These are phyloP conservation scores for Ceratosolen fusciceps DNA, from an alignment of 1,140 invertebrate genomes.

Conservation along the genomic window DNA sequence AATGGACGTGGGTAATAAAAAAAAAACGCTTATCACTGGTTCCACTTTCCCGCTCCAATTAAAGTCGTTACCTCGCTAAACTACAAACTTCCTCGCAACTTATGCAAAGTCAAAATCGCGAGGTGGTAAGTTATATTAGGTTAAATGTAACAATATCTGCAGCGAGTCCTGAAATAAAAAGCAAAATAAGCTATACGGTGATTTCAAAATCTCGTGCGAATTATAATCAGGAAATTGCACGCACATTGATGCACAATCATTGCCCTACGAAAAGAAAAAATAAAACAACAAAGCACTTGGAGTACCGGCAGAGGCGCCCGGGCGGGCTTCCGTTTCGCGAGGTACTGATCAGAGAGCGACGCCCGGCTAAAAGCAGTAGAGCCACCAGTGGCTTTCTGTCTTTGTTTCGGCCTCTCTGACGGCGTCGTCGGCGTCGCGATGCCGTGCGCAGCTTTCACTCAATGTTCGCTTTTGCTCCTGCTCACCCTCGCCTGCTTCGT, in stretches of 20 bases:
- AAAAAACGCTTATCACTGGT: background rate
- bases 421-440: slow-evolving; percentile 27
- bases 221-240: background rate
- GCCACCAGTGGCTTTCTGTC: background rate
- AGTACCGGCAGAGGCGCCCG: slow-evolving; percentile 7
- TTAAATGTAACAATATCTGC: background rate
- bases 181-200: background rate
- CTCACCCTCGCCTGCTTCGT: slow-evolving; percentile 3
- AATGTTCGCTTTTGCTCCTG: background rate
- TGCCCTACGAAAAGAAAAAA: background rate
- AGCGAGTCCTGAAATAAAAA: background rate
- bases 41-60: background rate
- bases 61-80: background rate
- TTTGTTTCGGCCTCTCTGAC: background rate
- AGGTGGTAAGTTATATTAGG: slow-evolving; percentile 1
- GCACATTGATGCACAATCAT: background rate
- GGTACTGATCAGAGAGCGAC: slow-evolving; percentile 41
- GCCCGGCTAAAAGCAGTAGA: slow-evolving; percentile 40
- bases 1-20: background rate
- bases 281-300: background rate
- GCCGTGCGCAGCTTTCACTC: slow-evolving; percentile 44
- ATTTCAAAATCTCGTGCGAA: background rate
- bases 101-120: background rate
- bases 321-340: slow-evolving; percentile 31
- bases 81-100: background rate